Evolutionary conservation across 2,888 invertebrate species (phyloP).

Genomic region (Peribatodes rhomboidaria): DNA sequence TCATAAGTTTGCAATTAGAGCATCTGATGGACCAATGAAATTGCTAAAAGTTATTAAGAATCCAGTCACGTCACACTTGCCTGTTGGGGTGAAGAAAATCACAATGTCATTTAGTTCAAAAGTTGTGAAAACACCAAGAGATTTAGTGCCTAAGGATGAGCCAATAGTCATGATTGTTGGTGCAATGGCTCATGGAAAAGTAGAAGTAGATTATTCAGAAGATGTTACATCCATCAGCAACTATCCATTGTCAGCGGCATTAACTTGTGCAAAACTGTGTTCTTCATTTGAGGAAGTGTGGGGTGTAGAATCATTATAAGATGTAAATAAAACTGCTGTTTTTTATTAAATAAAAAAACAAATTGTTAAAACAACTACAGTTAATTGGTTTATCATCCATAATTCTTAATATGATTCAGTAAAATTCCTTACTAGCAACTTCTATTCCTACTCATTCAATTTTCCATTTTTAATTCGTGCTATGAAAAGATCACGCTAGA

Average conservation of each 20-base stretch:
- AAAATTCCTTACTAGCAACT: too few relatives aligned
- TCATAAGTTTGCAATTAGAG: constrained; percentile 97
- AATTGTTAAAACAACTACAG: too few relatives aligned
- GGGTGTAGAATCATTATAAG: constrained; percentile 88
- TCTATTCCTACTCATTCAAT: too few relatives aligned
- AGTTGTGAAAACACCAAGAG: constrained; percentile 88
- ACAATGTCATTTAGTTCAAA: constrained; percentile 96
- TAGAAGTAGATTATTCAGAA: constrained; percentile 95
- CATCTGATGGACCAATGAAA: constrained; percentile 95
- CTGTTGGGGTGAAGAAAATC: constrained; percentile 96
- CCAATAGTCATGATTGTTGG: constrained; percentile 97
- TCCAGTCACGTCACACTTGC: constrained; percentile 97
- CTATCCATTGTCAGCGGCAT: constrained; percentile 98
- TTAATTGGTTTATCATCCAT: too few relatives aligned
- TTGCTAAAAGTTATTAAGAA: constrained; percentile 98
- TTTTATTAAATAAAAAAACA: neutral
- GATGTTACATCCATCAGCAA: constrained; percentile 96
- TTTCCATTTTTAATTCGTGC: neutral
- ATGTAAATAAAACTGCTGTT: constrained; percentile 14
- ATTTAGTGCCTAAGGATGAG: constrained; percentile 92
- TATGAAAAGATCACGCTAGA: constrained; percentile 4
- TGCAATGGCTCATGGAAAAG: constrained; percentile 98
- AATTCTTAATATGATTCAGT: neutral
- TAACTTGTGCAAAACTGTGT: constrained; percentile 98
- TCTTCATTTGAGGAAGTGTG: constrained; percentile 98